Percentiles rank a stretch among this genome's conserved stretches.
Evolutionary conservation across 2,113 vertebrate species (phyloP).

Genomic region (Phylloscopus trochiloides): DNA sequence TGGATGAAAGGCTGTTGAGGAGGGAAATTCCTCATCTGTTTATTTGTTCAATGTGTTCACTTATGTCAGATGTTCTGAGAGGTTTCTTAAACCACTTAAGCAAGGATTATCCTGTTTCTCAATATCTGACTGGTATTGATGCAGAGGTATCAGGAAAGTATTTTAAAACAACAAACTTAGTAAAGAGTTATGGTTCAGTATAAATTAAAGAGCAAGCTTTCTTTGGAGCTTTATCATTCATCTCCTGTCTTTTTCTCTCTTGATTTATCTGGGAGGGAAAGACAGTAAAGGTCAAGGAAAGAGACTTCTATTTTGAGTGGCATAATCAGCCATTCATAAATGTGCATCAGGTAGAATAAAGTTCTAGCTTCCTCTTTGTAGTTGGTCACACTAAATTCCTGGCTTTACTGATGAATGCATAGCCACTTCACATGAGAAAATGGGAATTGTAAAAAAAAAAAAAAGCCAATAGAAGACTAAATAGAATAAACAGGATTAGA

Average conservation of each 20-base stretch:
- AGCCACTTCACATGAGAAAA: neutral
- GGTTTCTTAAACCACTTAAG: slow-evolving; percentile 66
- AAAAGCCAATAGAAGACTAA: neutral
- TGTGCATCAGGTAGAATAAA: neutral
- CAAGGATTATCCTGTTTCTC: slow-evolving; percentile 53
- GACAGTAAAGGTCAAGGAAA: neutral
- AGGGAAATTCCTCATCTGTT: slow-evolving; percentile 4
- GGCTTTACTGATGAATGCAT: neutral
- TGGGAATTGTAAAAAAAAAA: neutral
- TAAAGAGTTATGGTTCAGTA: neutral
- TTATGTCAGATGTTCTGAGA: slow-evolving; percentile 7
- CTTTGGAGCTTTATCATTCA: neutral
- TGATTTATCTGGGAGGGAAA: neutral
- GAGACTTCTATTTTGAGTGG: neutral
- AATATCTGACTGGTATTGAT: neutral
- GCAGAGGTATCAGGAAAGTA: slow-evolving; percentile 19
- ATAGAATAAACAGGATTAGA: neutral
- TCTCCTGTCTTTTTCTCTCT: neutral
- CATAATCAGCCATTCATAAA: neutral
- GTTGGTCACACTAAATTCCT: neutral
- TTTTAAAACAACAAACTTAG: slow-evolving; percentile 27
- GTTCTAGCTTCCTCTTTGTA: neutral
- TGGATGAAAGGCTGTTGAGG: neutral
- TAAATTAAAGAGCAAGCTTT: neutral
- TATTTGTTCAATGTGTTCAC: slow-evolving; percentile 55